phyloP scores from a whole-genome alignment of 2,797 vertebrate genomes.

The Notamacropus eugenii region DNA sequence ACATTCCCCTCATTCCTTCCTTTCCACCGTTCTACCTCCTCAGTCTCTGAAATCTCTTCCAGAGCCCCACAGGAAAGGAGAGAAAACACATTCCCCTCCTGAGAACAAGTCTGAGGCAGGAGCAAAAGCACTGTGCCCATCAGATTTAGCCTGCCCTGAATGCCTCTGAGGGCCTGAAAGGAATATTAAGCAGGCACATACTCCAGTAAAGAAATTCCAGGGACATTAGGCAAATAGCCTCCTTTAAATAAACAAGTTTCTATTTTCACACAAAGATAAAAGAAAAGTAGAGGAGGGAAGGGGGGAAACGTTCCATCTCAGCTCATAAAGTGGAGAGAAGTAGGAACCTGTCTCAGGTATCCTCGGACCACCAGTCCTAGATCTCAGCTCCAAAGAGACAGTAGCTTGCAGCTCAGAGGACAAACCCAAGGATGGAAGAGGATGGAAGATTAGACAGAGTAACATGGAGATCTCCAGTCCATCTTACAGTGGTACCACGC shows the following conservation, averaged over 20 bases:
- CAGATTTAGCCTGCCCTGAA: conserved; percentile 23
- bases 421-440: background rate
- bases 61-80: conserved; percentile 1
- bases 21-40: background rate
- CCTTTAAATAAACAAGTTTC: conserved; percentile 72
- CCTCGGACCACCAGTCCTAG: background rate
- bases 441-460: background rate
- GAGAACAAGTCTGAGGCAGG: background rate
- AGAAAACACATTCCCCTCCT: background rate
- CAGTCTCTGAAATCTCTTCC: background rate
- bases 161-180: conserved; percentile 60
- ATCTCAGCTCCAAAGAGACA: background rate
- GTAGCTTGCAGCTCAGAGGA: background rate
- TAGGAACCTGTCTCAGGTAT: background rate
- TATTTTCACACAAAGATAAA: conserved; percentile 65
- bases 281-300: background rate
- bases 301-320: background rate
- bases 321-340: background rate
- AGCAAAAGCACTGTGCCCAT: conserved; percentile 34
- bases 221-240: conserved; percentile 67
- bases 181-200: conserved; percentile 68
- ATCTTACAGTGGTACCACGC: background rate
- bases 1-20: background rate
- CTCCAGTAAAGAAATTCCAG: conserved; percentile 73
- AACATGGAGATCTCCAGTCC: background rate